Base-by-base conservation (phyloP, 2,113 vertebrate species). In the Aix galericulata region DNA sequence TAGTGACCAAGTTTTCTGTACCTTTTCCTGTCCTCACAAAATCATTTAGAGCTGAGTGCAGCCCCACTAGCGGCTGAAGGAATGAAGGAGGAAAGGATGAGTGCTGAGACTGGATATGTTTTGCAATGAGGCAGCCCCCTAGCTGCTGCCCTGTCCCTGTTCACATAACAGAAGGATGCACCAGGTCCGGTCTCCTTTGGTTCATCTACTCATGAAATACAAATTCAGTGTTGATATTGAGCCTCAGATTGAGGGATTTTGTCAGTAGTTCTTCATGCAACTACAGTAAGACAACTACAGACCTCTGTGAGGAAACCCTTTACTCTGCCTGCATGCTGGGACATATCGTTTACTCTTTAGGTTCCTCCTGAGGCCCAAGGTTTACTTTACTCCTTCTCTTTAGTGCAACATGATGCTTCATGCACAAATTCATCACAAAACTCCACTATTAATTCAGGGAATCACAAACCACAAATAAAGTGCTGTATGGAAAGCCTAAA, bases 71-170 rank as follows among this genome's bases (percentile, higher is more conserved):
- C 38, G 62, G 52, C 48, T 68, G 44, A 53, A 38, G 6, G 36
- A 38, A 29, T n/a, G 78, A 82, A 58, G 26, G 4, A 2, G 31
- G 25, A 86, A 44, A 85, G 36, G 48, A 78, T 64, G 46, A 71
- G 53, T 40, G 29, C 77, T 56, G 53, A 68, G 42, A 75, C 52
- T 31, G 42, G 46, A 52, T 27, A 1, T 8, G 8, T 27, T 89
- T 44, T 64, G 34, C 69, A 60, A 17, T 8, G 8, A 63, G 42
- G 44, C 64, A 92, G 38, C 17, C 56, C 29, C 34, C 1, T 1
- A 32, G 29, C 21, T 8, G 11, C 7, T 74, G 13, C 22, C 0
- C 50, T 52, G 0, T 52, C 48, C 29, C 31, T 1, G 0, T 67
- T 82, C 34, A 44, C 1, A 2, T 12, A 71, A 86, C 10, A 56